phyloP scores from a whole-genome alignment of 92 coral and sea anemone genomes.

The Epizoanthus fatuus region DNA sequence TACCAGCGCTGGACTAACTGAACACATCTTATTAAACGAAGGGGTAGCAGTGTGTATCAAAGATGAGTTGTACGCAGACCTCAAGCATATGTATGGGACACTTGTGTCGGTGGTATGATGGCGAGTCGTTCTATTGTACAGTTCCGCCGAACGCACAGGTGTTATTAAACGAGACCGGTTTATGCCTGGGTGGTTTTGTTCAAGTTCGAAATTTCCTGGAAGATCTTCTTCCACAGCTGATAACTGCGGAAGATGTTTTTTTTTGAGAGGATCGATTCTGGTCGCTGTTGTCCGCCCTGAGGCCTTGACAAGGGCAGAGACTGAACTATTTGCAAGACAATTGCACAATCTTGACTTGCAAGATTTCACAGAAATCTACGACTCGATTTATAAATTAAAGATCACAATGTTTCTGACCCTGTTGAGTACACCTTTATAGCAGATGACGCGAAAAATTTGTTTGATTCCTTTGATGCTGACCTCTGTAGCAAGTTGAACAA shows the following conservation, averaged over 20 bases:
- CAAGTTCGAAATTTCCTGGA: conserved; percentile 39
- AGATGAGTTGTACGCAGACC: conserved; percentile 42
- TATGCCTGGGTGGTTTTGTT: conserved; percentile 38
- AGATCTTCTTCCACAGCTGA: conserved; percentile 41
- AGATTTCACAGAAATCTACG: neutral
- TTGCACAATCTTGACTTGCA: neutral
- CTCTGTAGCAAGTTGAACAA: too few relatives aligned
- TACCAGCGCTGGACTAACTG: conserved; percentile 63
- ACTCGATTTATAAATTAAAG: neutral
- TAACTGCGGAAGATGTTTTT: neutral
- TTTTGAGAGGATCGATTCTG: conserved; percentile 19
- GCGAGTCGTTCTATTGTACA: conserved; percentile 35
- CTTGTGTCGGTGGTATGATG: conserved; percentile 41
- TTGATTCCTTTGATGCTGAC: too few relatives aligned
- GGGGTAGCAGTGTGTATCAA: conserved; percentile 55
- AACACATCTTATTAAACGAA: conserved; percentile 60
- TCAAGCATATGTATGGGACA: conserved; percentile 36
- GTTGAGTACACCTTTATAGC: neutral
- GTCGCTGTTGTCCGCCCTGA: conserved; percentile 17
- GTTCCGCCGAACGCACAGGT: conserved; percentile 35
- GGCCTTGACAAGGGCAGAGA: conserved; percentile 11
- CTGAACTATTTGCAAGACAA: conserved; percentile 18
- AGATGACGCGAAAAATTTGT: neutral
- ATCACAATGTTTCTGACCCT: conserved; percentile 7
- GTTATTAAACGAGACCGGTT: conserved; percentile 33